Base-by-base conservation (phyloP, 2,113 vertebrate genomes). In the Damaliscus lunatus region DNA sequence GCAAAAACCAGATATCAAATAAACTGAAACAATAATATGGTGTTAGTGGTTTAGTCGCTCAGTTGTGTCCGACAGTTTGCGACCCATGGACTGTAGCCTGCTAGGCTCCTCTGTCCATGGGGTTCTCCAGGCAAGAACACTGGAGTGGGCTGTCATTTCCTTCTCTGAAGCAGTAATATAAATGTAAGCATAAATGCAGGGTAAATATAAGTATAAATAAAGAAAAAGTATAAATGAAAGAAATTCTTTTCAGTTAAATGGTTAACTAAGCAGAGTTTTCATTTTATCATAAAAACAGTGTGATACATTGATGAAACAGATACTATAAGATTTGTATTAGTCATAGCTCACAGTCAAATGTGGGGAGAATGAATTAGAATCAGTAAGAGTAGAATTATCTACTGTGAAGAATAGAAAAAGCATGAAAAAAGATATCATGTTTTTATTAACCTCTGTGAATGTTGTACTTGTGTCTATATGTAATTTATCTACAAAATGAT, bases 51-150 rank as follows among this genome's bases (percentile, higher is more conserved):
- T 71, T 71, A 12, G 17, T 36, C 1, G 1, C n/a, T 71, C n/a
- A 71, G 67, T 40, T 1, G 1, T 40, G n/a, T 36, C 19, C 0
- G 0, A 71, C 19, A 71, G 19, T 71, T 36, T 11, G 64, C 0
- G 0, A 71, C n/a, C n/a, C 17, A 11, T 71, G 67, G n/a, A 71
- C n/a, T 12, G 19, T 23, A 36, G n/a, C 5, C 19, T 21, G 19
- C 19, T 6, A 71, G n/a, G n/a, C 67, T 40, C 19, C n/a, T 71
- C 19, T 40, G 67, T 71, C 67, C 19, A 12, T 71, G n/a, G n/a
- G 19, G 11, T 40, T 40, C 67, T 71, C 19, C n/a, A 23, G n/a
- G n/a, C 17, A 71, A 40, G n/a, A 36, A 71, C 67, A 71, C n/a
- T 71, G 10, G n/a, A 71, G 19, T 40, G 5, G n/a, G 67, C 19